Conservation (phyloP, 1,140 invertebrate genomes). For the Cherax quadricarinatus region DNA sequence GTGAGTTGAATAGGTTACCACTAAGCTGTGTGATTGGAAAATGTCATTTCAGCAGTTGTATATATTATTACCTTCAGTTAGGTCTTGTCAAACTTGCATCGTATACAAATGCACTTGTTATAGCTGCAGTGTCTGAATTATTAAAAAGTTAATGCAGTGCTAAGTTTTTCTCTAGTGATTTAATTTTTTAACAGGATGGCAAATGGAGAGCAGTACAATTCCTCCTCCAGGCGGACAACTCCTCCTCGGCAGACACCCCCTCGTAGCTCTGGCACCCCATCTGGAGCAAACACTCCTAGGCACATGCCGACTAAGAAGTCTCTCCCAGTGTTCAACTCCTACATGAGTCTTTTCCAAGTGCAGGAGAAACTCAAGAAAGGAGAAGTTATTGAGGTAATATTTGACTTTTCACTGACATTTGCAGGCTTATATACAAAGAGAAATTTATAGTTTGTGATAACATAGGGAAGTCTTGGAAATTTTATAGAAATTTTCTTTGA, state of each 20-base stretch:
- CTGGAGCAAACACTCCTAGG: slow-evolving; percentile 26
- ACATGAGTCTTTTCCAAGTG: slow-evolving; percentile 74
- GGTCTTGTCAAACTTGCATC: too few relatives aligned
- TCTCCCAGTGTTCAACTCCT: slow-evolving; percentile 73
- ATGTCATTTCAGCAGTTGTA: too few relatives aligned
- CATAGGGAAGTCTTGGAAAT: background rate
- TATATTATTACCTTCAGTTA: too few relatives aligned
- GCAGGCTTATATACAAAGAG: background rate
- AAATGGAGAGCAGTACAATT: slow-evolving; percentile 20
- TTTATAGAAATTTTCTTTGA: background rate
- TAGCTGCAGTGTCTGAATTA: too few relatives aligned
- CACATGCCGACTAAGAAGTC: slow-evolving; percentile 47
- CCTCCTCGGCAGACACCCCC: slow-evolving; percentile 44
- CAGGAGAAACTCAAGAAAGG: slow-evolving; percentile 74
- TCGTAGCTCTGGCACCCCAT: slow-evolving; percentile 25
- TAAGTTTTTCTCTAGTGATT: background rate
- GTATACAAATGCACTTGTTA: too few relatives aligned
- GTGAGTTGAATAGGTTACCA: too few relatives aligned
- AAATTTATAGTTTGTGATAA: too few relatives aligned
- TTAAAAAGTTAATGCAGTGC: too few relatives aligned
- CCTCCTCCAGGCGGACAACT: slow-evolving; percentile 54
- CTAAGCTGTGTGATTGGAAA: too few relatives aligned
- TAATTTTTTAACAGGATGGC: slow-evolving; percentile 42
- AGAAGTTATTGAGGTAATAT: slow-evolving; percentile 73
- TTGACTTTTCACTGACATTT: too few relatives aligned